phyloP scores from a whole-genome alignment of 1,140 invertebrate genomes.

The Apis mellifera region DNA sequence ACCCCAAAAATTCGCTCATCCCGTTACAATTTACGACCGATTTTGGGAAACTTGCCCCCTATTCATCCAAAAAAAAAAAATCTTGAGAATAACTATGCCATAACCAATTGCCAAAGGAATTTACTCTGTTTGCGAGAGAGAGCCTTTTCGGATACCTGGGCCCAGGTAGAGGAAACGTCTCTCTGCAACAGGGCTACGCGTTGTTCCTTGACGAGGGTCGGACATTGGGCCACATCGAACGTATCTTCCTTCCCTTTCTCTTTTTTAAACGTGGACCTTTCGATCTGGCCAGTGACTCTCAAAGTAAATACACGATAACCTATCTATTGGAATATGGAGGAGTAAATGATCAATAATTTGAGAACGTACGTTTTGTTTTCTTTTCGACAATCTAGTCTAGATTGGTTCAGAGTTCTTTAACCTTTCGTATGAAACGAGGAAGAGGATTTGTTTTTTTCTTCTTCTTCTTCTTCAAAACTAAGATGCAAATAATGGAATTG shows the following conservation, averaged over 20 bases:
- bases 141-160: slow-evolving; percentile 5
- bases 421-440: neutral
- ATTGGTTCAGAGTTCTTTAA: slow-evolving; percentile 4
- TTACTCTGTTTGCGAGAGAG: neutral
- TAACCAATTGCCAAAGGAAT: neutral
- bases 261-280: neutral
- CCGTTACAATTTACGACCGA: neutral
- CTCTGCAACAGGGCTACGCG: slow-evolving; percentile 12
- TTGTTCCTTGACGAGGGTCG: slow-evolving; percentile 60
- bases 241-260: slow-evolving; percentile 19
- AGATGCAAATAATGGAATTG: neutral
- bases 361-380: neutral
- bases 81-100: slow-evolving; percentile 7
- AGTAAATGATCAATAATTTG: slow-evolving; percentile 21
- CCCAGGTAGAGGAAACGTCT: slow-evolving; percentile 60
- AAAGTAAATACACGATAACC: neutral
- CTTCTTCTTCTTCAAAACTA: neutral
- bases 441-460: no score
- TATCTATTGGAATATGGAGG: neutral
- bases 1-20: neutral
- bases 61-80: no score
- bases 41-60: no score
- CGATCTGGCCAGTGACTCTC: slow-evolving; percentile 40
- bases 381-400: neutral
- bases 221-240: slow-evolving; percentile 44